Conservation (phyloP, 2,888 invertebrate genomes). For the Catocala sponsa region DNA sequence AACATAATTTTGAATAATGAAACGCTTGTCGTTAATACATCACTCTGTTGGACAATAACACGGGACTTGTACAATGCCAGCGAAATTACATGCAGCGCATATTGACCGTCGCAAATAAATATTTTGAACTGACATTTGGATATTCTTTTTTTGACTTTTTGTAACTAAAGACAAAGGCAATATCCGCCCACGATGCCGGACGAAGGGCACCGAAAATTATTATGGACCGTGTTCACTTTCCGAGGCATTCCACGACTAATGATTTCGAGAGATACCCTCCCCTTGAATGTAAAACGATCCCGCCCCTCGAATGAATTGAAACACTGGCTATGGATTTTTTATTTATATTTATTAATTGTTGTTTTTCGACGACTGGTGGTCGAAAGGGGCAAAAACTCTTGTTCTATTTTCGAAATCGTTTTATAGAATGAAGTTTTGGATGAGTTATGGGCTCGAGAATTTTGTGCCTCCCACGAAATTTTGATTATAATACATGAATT, state of each 20-base stretch:
- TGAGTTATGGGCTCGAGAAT: conserved; percentile 50
- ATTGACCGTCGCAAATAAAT: conserved; percentile 79
- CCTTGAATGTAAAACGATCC: conserved; percentile 86
- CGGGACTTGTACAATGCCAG: conserved; percentile 67
- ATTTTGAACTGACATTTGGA: conserved; percentile 77
- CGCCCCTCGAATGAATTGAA: conserved; percentile 87
- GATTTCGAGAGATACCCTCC: conserved; percentile 86
- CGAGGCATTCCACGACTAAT: conserved; percentile 84
- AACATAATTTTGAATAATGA: conserved; percentile 72
- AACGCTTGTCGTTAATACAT: conserved; percentile 70
- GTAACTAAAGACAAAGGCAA: conserved; percentile 82
- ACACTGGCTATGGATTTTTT: conserved; percentile 77
- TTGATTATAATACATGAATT: conserved; percentile 46
- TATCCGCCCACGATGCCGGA: conserved; percentile 80
- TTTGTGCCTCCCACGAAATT: conserved; percentile 47
- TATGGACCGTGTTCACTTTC: conserved; percentile 77
- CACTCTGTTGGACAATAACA: conserved; percentile 73
- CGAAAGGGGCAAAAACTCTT: conserved; percentile 60
- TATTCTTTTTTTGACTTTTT: conserved; percentile 72
- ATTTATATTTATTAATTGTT: conserved; percentile 83
- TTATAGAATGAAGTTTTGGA: conserved; percentile 48
- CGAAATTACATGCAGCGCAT: conserved; percentile 77
- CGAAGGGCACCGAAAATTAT: conserved; percentile 83
- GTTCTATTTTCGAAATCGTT: conserved; percentile 52
- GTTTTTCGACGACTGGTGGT: conserved; percentile 80